These are phyloP conservation scores for Dendrolimus pini DNA, from an alignment of 2,888 invertebrate species.

Conservation along the genomic window DNA sequence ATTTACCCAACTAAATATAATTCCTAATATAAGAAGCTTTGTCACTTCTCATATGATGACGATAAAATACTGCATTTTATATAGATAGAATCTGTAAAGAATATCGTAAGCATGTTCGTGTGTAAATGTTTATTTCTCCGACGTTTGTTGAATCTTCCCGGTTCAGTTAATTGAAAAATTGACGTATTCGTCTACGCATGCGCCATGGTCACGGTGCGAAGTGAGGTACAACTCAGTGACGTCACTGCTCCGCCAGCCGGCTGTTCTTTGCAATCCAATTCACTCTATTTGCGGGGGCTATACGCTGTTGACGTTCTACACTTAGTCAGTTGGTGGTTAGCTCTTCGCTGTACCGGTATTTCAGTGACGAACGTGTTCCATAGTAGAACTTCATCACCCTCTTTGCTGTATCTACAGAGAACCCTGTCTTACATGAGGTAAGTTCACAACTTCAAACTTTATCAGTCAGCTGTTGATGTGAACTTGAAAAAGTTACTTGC, in stretches of 20 bases:
- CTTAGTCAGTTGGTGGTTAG: neutral
- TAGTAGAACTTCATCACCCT: neutral
- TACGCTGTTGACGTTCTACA: neutral
- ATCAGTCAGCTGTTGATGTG: neutral
- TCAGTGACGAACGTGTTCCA: neutral
- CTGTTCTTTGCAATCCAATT: neutral
- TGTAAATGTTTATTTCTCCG: neutral
- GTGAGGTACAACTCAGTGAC: slow-evolving; percentile 31
- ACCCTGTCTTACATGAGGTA: neutral
- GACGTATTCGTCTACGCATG: slow-evolving; percentile 51
- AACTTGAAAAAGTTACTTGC: neutral
- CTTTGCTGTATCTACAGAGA: neutral
- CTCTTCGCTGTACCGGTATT: neutral
- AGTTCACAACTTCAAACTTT: neutral
- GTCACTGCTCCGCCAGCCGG: neutral
- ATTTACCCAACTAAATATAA: no score
- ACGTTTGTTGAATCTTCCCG: slow-evolving; percentile 29
- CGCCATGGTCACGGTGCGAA: slow-evolving; percentile 41
- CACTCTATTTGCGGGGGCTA: neutral
- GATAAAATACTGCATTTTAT: no score
- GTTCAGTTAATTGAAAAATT: slow-evolving; percentile 44
- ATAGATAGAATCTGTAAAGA: neutral
- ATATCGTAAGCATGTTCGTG: neutral
- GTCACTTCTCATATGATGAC: no score
- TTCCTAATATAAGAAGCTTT: no score